phyloP scores from a whole-genome alignment of 2,888 invertebrate species.

The Tuta absoluta region DNA sequence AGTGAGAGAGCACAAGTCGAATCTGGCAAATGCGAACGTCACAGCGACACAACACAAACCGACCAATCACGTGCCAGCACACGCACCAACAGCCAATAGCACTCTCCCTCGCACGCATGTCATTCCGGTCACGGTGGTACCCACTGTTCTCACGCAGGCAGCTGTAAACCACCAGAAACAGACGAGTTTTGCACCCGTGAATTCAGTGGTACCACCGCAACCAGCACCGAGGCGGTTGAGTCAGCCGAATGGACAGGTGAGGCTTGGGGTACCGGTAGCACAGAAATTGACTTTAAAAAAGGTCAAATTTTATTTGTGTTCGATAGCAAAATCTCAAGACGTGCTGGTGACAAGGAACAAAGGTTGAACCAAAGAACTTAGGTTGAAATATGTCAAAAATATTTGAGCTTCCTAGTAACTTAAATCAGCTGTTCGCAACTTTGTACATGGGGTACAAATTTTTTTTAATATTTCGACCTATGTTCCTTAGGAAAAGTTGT shows the following conservation, averaged over 20 bases:
- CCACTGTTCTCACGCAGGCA: conserved; percentile 30
- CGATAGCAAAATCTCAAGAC: too few species aligned
- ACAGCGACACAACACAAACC: conserved; percentile 44
- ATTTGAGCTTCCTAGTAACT: too few species aligned
- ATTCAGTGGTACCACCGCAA: conserved; percentile 59
- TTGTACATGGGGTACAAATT: too few species aligned
- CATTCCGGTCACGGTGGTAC: conserved; percentile 36
- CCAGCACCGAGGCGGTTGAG: conserved; percentile 76
- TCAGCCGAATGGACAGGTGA: conserved; percentile 73
- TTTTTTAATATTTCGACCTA: too few species aligned
- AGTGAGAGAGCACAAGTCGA: conserved; percentile 70
- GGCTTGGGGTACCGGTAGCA: conserved; percentile 36
- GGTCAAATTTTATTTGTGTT: too few species aligned
- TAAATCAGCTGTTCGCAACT: too few species aligned
- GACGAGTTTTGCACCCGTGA: conserved; percentile 41
- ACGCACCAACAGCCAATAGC: conserved; percentile 52
- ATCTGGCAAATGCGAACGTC: conserved; percentile 59
- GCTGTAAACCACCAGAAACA: conserved; percentile 43
- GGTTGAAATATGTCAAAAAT: too few species aligned
- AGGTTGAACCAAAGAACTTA: too few species aligned
- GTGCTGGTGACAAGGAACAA: too few species aligned
- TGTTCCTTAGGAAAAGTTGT: too few species aligned
- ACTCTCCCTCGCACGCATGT: conserved; percentile 49
- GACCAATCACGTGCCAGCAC: conserved; percentile 52
- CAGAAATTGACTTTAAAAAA: not conserved